These are phyloP conservation scores for Actenoides lindsayi DNA, from an alignment of 2,113 vertebrate species.

Conservation along the genomic window DNA sequence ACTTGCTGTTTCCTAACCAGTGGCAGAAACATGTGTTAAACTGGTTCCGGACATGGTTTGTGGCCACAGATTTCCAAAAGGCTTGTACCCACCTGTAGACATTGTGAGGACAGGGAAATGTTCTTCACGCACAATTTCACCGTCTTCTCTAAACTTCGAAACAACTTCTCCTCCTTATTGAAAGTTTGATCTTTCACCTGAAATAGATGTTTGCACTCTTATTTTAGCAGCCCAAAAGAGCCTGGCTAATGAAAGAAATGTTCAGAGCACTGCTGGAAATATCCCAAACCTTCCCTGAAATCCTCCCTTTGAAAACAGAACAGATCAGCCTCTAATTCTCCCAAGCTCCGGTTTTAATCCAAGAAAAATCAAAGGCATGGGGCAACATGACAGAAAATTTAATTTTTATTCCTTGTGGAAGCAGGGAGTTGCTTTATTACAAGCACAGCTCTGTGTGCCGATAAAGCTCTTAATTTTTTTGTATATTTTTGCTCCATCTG, in stretches of 20 bases:
- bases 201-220: constrained; percentile 22
- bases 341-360: background rate
- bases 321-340: background rate
- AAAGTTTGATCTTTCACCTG: constrained; percentile 94
- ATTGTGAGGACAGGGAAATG: constrained; percentile 80
- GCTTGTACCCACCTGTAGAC: constrained; percentile 80
- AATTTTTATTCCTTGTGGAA: background rate
- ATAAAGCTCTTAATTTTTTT: background rate
- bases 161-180: constrained; percentile 90
- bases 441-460: background rate
- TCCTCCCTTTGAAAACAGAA: background rate
- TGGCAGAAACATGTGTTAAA: background rate
- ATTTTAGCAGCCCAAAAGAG: background rate
- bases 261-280: background rate
- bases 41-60: background rate
- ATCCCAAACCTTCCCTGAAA: background rate
- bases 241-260: background rate
- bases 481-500: background rate
- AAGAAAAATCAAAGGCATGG: background rate
- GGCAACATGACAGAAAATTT: background rate
- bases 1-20: background rate
- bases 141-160: constrained; percentile 91
- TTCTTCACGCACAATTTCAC: constrained; percentile 88
- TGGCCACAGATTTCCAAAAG: background rate
- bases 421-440: background rate